Conservation (phyloP, 2,797 vertebrate species). For the Eulemur albifrons region DNA sequence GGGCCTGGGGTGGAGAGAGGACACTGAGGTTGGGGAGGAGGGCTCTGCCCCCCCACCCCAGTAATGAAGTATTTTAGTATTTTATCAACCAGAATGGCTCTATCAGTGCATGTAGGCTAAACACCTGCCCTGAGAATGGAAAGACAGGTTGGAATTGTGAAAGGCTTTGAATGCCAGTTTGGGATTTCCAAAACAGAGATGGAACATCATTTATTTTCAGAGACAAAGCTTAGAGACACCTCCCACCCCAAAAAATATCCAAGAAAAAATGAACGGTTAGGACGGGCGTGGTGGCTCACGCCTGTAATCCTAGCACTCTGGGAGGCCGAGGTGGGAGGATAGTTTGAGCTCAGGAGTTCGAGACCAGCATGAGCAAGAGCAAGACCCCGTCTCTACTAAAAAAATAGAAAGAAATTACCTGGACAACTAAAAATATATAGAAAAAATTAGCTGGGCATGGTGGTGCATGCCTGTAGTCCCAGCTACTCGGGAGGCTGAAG, state of each 20-base stretch:
- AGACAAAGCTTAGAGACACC: neutral
- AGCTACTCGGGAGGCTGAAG: too few species aligned
- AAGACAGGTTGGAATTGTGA: neutral
- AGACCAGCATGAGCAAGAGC: too few species aligned
- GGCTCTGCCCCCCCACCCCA: neutral
- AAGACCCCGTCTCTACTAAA: too few species aligned
- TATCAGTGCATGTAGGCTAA: neutral
- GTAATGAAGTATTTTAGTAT: neutral
- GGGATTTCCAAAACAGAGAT: neutral
- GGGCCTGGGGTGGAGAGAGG: neutral
- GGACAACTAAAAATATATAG: too few species aligned
- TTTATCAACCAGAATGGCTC: neutral
- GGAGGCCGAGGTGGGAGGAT: too few species aligned
- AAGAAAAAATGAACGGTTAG: neutral
- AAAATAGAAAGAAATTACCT: too few species aligned
- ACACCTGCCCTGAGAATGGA: neutral
- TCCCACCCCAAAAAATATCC: neutral
- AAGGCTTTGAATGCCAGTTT: neutral
- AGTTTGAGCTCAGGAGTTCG: too few species aligned
- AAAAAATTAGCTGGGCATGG: too few species aligned
- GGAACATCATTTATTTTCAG: neutral
- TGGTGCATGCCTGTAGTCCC: too few species aligned
- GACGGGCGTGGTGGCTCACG: too few species aligned
- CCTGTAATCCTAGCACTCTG: too few species aligned
- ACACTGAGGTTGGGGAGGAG: neutral